Evolutionary conservation across 92 coral and sea anemone species (phyloP).

Genomic region (Anthopleura xanthogrammica): DNA sequence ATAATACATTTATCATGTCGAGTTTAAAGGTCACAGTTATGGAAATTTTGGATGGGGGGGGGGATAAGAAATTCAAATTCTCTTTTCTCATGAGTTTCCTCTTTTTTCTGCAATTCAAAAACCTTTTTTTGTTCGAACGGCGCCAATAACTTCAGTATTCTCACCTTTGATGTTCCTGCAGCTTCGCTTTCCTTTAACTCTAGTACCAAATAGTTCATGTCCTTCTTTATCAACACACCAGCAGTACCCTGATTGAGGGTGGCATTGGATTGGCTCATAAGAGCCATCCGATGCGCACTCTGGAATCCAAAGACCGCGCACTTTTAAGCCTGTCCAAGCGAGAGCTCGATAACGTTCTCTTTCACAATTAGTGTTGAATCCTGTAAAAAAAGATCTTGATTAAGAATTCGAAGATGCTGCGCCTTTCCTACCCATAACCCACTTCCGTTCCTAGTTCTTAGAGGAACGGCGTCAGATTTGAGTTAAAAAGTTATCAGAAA

Average conservation of each 20-base stretch:
- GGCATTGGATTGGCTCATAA: conserved; percentile 54
- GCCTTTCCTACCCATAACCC: too few relatives aligned
- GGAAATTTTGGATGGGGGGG: too few relatives aligned
- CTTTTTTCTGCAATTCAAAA: too few relatives aligned
- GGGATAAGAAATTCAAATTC: too few relatives aligned
- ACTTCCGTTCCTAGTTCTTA: too few relatives aligned
- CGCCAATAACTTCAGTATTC: not conserved
- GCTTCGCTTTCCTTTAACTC: conserved; percentile 50
- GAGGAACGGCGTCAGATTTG: too few relatives aligned
- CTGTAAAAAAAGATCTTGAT: not conserved
- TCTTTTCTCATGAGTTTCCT: too few relatives aligned
- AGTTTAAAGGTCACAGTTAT: too few relatives aligned
- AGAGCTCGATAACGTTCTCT: conserved; percentile 60
- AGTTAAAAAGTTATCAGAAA: not conserved
- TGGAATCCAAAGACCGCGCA: conserved; percentile 46
- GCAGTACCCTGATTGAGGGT: conserved; percentile 54
- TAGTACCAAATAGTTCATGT: conserved; percentile 46
- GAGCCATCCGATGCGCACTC: conserved; percentile 56
- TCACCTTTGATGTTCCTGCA: conserved; percentile 43
- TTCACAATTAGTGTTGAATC: conserved; percentile 49
- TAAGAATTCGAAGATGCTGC: not conserved
- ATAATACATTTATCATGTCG: too few relatives aligned
- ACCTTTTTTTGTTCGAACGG: too few relatives aligned
- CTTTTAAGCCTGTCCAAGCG: conserved; percentile 60
- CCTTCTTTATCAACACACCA: conserved; percentile 52